These are phyloP conservation scores for Molorchus minor DNA, from an alignment of 2,888 invertebrate genomes.

Conservation along the genomic window DNA sequence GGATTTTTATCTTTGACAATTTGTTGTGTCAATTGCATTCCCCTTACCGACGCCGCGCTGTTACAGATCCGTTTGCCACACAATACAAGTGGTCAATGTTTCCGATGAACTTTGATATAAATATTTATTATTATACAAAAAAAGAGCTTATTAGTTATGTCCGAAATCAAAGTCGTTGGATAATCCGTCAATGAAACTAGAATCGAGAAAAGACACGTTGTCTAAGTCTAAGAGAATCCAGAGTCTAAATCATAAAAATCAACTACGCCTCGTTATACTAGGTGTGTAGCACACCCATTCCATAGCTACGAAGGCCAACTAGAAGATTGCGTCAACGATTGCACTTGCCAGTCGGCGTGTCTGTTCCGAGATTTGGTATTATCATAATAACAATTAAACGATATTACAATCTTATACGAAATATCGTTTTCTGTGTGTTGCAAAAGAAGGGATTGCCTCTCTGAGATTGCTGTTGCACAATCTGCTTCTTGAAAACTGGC, in stretches of 20 bases:
- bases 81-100: no score
- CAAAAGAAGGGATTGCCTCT: no score
- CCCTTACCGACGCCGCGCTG: no score
- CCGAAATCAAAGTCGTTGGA: no score
- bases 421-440: slow-evolving; percentile 1
- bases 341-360: slow-evolving; percentile 53
- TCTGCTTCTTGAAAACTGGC: no score
- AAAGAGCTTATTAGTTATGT: no score
- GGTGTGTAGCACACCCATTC: slow-evolving; percentile 56
- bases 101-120: no score
- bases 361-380: slow-evolving; percentile 34
- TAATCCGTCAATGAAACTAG: slow-evolving; percentile 44
- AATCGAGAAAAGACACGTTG: slow-evolving; percentile 44
- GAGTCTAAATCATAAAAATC: slow-evolving; percentile 39
- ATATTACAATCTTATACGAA: slow-evolving; percentile 5
- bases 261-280: slow-evolving; percentile 53
- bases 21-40: no score
- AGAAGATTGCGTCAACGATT: slow-evolving; percentile 49
- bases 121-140: no score
- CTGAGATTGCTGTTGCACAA: no score
- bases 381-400: slow-evolving; percentile 17
- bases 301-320: slow-evolving; percentile 48
- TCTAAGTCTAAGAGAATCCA: slow-evolving; percentile 46
- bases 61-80: no score
- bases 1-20: no score